These are phyloP conservation scores for Uropetala carovei DNA, from an alignment of 2,888 invertebrate species.

Conservation along the genomic window DNA sequence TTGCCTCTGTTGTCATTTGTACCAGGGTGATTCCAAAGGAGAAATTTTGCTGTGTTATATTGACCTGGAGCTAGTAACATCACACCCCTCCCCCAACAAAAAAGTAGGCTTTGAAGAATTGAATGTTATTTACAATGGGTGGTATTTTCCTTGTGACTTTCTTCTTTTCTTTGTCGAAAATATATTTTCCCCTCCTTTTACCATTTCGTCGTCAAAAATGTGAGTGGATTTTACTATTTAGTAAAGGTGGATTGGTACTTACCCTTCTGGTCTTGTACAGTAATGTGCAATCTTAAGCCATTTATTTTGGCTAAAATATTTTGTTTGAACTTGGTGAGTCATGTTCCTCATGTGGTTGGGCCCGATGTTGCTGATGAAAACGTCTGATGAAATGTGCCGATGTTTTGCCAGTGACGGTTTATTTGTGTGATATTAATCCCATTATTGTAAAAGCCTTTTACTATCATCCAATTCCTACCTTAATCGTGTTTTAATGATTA, in stretches of 20 bases:
- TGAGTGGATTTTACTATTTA: neutral
- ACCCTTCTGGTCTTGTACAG: too few relatives aligned
- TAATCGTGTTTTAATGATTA: conserved; percentile 46
- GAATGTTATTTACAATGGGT: neutral
- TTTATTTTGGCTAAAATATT: neutral
- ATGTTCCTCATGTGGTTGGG: conserved; percentile 49
- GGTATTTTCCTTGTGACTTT: neutral
- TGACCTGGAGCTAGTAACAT: neutral
- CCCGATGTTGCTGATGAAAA: conserved; percentile 33
- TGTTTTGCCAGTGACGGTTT: conserved; percentile 30
- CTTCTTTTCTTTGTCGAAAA: neutral
- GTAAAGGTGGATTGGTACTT: neutral
- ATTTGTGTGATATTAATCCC: conserved; percentile 56
- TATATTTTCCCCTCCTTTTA: neutral
- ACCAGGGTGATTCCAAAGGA: neutral
- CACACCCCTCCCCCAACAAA: neutral
- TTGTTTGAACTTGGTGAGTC: neutral
- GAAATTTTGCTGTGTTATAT: neutral
- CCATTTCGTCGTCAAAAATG: neutral
- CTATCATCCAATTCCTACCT: neutral
- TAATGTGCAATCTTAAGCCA: neutral
- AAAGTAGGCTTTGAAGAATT: neutral
- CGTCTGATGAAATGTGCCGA: neutral
- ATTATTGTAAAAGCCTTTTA: conserved; percentile 9
- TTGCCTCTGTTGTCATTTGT: neutral